phyloP scores from a whole-genome alignment of 2,113 vertebrate species.

The Catharus fuscescens region DNA sequence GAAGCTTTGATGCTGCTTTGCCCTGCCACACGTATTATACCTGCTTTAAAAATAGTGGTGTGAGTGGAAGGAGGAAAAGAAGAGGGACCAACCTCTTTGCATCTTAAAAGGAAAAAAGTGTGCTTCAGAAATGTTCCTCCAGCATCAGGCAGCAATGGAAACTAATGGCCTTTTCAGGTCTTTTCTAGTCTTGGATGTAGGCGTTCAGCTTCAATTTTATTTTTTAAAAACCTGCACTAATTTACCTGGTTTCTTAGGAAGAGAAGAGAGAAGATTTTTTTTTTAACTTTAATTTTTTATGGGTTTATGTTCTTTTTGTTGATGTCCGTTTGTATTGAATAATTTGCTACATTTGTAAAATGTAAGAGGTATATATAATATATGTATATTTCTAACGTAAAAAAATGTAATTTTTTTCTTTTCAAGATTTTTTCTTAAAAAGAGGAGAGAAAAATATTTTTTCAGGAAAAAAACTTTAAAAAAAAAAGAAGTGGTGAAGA shows the following conservation, averaged over 20 bases:
- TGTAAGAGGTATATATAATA: conserved; percentile 87
- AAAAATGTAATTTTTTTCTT: conserved; percentile 81
- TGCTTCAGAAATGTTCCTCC: conserved; percentile 70
- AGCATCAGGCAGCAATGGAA: conserved; percentile 48
- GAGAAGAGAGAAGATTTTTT: conserved; percentile 56
- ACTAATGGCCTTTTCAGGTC: conserved; percentile 59
- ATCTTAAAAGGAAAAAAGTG: conserved; percentile 60
- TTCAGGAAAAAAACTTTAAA: conserved; percentile 82
- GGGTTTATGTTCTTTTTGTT: conserved; percentile 79
- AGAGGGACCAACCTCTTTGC: conserved; percentile 64
- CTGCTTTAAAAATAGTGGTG: conserved; percentile 22
- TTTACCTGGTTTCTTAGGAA: conserved; percentile 83
- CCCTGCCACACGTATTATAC: conserved; percentile 5
- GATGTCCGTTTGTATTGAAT: conserved; percentile 82
- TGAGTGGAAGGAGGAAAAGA: conserved; percentile 45
- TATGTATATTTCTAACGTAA: conserved; percentile 87
- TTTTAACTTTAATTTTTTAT: conserved; percentile 81
- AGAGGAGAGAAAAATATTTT: conserved; percentile 82
- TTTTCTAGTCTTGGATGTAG: conserved; percentile 79
- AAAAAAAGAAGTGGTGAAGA: conserved; percentile 74
- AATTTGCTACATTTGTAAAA: conserved; percentile 89
- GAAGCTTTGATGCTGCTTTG: conserved; percentile 66
- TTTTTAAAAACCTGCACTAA: conserved; percentile 83
- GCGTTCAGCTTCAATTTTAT: conserved; percentile 78
- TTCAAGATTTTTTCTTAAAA: conserved; percentile 83